Evolutionary conservation across 2,888 invertebrate species (phyloP).

Genomic region (Zelleria hepariella): DNA sequence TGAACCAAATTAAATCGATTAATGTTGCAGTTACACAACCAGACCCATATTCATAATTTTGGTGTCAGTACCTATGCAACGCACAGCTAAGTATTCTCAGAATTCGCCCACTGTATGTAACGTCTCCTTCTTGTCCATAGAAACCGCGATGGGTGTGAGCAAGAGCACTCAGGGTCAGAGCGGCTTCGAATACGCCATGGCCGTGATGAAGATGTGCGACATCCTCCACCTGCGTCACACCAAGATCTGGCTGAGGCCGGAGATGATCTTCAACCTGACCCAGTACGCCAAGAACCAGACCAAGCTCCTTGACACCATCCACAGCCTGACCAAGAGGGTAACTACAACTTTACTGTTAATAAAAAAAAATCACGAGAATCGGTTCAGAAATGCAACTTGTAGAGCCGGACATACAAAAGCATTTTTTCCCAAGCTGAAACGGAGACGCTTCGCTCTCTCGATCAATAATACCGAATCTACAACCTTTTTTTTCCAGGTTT

Average conservation of each 20-base stretch:
- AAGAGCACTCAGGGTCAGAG: slow-evolving; percentile 86
- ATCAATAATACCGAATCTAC: no score
- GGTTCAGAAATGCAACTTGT: no score
- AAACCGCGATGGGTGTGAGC: slow-evolving; percentile 91
- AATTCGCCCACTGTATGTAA: not conserved
- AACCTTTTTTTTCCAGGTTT: no score
- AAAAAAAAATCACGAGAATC: slow-evolving; percentile 82
- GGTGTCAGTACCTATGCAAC: no score
- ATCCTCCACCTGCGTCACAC: slow-evolving; percentile 87
- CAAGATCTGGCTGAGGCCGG: slow-evolving; percentile 83
- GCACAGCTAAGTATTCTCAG: no score
- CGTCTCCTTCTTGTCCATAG: slow-evolving; percentile 63
- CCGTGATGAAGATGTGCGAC: slow-evolving; percentile 92
- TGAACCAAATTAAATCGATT: no score
- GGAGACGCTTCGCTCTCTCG: no score
- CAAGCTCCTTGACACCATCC: slow-evolving; percentile 81
- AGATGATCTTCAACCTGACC: slow-evolving; percentile 82
- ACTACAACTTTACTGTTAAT: slow-evolving; percentile 61
- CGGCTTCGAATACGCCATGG: slow-evolving; percentile 88
- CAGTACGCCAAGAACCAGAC: slow-evolving; percentile 82
- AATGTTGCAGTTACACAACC: no score
- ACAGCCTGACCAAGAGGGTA: slow-evolving; percentile 85
- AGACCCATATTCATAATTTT: no score
- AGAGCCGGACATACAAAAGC: no score
- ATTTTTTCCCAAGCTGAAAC: no score